Percentiles rank a stretch among this genome's conserved stretches.
phyloP scores from a whole-genome alignment of 1,140 invertebrate genomes.

The Aphaenogaster ashmeadi region DNA sequence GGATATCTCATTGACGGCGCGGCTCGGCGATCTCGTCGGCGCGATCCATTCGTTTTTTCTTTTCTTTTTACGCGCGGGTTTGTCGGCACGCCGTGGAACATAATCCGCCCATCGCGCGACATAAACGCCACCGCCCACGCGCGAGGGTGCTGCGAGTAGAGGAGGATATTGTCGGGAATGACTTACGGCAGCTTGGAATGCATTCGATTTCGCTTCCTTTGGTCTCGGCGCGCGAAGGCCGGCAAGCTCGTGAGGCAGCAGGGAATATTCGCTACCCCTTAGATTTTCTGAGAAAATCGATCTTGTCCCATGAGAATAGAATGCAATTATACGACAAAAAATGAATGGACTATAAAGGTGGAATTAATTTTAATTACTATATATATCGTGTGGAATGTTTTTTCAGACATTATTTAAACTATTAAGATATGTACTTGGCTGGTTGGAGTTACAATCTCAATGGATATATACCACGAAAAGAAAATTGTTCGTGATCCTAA shows the following conservation, averaged over 20 bases:
- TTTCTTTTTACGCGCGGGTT: conserved; percentile 35
- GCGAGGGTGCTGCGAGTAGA: conserved; percentile 53
- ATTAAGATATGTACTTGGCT: not conserved
- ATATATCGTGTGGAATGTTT: not conserved
- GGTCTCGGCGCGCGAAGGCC: not conserved
- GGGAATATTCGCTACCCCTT: conserved; percentile 1
- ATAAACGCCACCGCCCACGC: conserved; percentile 51
- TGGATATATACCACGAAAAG: not conserved
- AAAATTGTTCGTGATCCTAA: not conserved
- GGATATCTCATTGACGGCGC: conserved; percentile 69
- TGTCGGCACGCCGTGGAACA: conserved; percentile 51
- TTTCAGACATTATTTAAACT: not conserved
- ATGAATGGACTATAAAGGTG: not conserved
- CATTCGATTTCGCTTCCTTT: conserved; percentile 35
- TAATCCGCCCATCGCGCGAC: conserved; percentile 52
- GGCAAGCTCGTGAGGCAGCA: not conserved
- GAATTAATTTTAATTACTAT: not conserved
- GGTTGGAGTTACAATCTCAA: not conserved
- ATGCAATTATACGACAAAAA: not conserved
- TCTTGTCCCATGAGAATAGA: conserved; percentile 6
- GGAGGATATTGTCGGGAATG: conserved; percentile 40
- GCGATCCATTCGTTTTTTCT: conserved; percentile 71
- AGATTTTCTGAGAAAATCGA: not conserved
- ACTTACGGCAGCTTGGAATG: conserved; percentile 24
- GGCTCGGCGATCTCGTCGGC: conserved; percentile 46